A percentile compares a stretch with the other conserved stretches of the same genome.
Conservation (phyloP, 1,140 invertebrate genomes). For the Neodiprion pinetum region DNA sequence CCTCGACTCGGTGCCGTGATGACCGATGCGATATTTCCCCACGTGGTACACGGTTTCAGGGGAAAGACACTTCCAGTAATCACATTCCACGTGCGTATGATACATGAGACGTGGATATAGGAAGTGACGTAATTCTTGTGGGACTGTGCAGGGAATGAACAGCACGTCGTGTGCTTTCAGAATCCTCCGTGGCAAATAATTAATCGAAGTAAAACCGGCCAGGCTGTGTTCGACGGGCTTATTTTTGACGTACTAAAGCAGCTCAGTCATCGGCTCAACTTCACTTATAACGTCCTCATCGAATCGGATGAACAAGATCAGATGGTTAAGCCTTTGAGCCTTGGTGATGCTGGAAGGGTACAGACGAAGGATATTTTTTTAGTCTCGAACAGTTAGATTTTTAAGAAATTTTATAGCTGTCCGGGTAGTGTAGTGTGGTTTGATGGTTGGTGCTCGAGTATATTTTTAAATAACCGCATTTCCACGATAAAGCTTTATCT, state of each 20-base stretch:
- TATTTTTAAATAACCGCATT: no score
- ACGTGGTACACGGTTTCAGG: conserved; percentile 79
- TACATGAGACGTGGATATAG: background rate
- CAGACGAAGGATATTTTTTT: no score
- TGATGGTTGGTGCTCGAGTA: no score
- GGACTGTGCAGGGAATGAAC: background rate
- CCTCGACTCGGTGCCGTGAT: conserved; percentile 71
- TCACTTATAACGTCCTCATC: conserved; percentile 69
- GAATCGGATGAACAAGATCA: conserved; percentile 14
- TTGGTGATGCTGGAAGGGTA: no score
- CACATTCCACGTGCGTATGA: conserved; percentile 71
- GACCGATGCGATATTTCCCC: conserved; percentile 78
- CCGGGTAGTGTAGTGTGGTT: no score
- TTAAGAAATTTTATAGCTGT: no score
- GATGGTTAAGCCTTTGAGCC: background rate
- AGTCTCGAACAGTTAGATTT: no score
- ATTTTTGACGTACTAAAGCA: conserved; percentile 83
- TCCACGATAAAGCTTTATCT: no score
- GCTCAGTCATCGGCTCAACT: conserved; percentile 81
- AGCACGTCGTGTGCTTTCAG: conserved; percentile 58
- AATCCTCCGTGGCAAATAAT: conserved; percentile 87
- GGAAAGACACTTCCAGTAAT: conserved; percentile 73
- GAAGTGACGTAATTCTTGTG: background rate
- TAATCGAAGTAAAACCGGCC: conserved; percentile 63
- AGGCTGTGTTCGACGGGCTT: conserved; percentile 70